Evolutionary conservation across 2,113 vertebrate species (phyloP).

Genomic region (Notechis scutatus): DNA sequence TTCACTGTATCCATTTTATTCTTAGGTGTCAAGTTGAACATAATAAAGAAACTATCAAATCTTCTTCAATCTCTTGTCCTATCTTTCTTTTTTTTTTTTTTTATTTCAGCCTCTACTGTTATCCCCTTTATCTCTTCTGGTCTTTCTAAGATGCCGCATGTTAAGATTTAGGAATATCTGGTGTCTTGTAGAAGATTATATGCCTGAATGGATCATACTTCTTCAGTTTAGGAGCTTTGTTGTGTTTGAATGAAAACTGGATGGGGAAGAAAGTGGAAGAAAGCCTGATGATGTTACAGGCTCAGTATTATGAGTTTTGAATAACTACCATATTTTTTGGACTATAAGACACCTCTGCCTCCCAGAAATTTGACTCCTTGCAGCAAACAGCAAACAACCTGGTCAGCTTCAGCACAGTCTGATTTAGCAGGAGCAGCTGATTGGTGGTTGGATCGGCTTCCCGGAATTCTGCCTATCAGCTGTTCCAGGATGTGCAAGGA

Average conservation of each 20-base stretch:
- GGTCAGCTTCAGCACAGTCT: no score
- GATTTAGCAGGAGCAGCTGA: no score
- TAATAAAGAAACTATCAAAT: neutral
- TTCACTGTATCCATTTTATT: neutral
- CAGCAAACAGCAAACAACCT: no score
- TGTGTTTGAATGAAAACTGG: slow-evolving; percentile 62
- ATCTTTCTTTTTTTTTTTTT: neutral
- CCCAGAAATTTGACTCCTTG: no score
- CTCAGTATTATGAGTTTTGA: slow-evolving; percentile 39
- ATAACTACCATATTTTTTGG: no score
- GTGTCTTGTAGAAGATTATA: slow-evolving; percentile 8
- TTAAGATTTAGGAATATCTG: neutral
- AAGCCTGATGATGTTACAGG: slow-evolving; percentile 37
- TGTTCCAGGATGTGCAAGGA: no score
- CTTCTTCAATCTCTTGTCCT: neutral
- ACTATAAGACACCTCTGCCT: no score
- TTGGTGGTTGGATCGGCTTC: no score
- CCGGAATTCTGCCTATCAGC: no score
- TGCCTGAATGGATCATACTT: neutral
- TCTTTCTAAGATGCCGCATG: neutral
- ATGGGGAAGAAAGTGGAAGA: neutral
- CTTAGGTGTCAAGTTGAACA: neutral
- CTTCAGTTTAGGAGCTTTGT: slow-evolving; percentile 3
- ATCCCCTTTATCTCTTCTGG: neutral
- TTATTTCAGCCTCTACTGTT: neutral